Evolutionary conservation across 2,888 invertebrate species (phyloP).

Genomic region (Pseudococcus viburni): DNA sequence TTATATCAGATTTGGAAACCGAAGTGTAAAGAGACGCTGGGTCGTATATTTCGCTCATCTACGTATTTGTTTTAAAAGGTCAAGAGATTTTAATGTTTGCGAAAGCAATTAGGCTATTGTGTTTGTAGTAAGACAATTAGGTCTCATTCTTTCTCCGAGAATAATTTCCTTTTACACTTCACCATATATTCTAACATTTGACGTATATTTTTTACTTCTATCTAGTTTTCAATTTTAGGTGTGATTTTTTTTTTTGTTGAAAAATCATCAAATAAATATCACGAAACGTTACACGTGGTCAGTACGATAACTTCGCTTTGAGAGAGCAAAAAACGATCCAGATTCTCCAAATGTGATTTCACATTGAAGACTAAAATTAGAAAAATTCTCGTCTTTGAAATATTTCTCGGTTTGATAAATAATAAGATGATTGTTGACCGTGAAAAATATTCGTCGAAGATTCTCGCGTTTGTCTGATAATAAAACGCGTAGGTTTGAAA

Average conservation of each 20-base stretch:
- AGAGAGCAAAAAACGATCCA: neutral
- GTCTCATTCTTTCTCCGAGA: too few species aligned
- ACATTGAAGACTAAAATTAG: neutral
- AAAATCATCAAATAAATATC: too few species aligned
- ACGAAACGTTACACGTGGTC: too few species aligned
- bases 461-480: neutral
- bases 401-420: neutral
- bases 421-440: neutral
- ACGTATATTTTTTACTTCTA: too few species aligned
- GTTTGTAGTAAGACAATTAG: too few species aligned
- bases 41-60: neutral
- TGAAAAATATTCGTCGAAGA: slow-evolving; percentile 9
- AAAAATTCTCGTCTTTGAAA: neutral
- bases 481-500: neutral
- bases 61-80: neutral
- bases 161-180: too few species aligned
- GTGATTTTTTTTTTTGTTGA: too few species aligned
- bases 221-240: too few species aligned
- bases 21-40: neutral
- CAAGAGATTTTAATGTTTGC: neutral
- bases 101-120: too few species aligned
- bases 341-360: neutral
- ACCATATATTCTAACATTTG: too few species aligned
- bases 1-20: neutral
- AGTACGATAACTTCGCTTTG: too few species aligned